Base-by-base conservation (phyloP, 2,888 invertebrate species). In the Amblyjoppa proteus region DNA sequence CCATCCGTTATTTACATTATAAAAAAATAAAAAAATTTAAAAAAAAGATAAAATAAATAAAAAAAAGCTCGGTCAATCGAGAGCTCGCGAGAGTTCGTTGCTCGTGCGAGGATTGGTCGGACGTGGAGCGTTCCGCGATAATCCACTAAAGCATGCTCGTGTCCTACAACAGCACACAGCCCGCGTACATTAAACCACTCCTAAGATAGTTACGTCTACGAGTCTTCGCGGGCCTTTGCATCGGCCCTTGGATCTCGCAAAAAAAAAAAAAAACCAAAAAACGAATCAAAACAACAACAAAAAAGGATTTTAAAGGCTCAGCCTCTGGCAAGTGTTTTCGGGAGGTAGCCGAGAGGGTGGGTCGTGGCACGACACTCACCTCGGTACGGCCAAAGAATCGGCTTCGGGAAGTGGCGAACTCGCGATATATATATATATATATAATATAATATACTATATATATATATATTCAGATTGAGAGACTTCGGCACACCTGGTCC, bases 401-500 rank as follows among this genome's bases (percentile, higher is more conserved):
- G 76, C 56, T 56, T 76, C 76, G 66, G 38, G 38, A 76, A 76
- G 76, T 76, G 76, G 31, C 66, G 76, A 53, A 76, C 75, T 70
- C 75, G 79, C 81, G 38, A 38, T 38, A 38, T 38, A 38, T 38
- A 38, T 38, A 38, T 38, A 38, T 38, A 38, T 38, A 7, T 38
- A 38, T 38, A 38, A 38, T 38, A 38, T 38, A 7, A 34, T 34
- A 34, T 34, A 34, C 4, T 7, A 7, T 38, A 38, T 38, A 38
- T 38, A 38, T 38, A 9, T 38, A 38, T 38, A 38, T 38, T 73
- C 80, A 79, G 69, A 49, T 64, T 58, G 71, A 61, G 41, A 76
- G 49, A 9, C 56, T 64, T 45, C 71, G 70, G 74, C 84, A 82
- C 88, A 86, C 88, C 86, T 86, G 82, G 56, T 87, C 71, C 88